Conservation (phyloP, 2,797 vertebrate genomes). For the Setipinna tenuifilis region DNA sequence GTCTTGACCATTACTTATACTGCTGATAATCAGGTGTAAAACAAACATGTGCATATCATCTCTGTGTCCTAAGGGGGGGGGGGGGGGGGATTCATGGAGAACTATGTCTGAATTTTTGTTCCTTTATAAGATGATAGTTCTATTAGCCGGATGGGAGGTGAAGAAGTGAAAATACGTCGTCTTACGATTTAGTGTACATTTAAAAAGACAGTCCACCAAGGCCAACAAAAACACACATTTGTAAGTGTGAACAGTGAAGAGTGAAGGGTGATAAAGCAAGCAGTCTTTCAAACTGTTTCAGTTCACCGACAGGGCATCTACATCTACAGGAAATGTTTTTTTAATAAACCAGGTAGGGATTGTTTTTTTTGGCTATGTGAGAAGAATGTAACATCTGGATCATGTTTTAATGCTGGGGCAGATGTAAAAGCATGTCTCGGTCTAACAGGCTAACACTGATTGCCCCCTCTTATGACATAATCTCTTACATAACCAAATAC, state of each 20-base stretch:
- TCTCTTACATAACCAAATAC: conserved; percentile 47
- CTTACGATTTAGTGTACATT: no score
- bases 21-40: background rate
- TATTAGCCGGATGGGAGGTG: no score
- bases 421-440: background rate
- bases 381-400: conserved; percentile 26
- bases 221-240: background rate
- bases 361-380: background rate
- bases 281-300: background rate
- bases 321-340: background rate
- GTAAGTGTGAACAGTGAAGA: background rate
- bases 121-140: no score
- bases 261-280: background rate
- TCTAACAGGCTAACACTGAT: background rate
- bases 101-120: no score
- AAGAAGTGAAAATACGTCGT: no score
- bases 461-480: conserved; percentile 46
- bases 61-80: background rate
- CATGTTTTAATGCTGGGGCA: conserved; percentile 1
- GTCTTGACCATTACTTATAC: background rate
- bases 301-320: background rate
- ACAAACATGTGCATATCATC: background rate
- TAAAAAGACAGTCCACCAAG: background rate
- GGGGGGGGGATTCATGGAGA: no score
- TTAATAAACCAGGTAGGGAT: background rate